Base-by-base conservation (phyloP, 1,140 invertebrate genomes). In the Notospermus geniculatus region DNA sequence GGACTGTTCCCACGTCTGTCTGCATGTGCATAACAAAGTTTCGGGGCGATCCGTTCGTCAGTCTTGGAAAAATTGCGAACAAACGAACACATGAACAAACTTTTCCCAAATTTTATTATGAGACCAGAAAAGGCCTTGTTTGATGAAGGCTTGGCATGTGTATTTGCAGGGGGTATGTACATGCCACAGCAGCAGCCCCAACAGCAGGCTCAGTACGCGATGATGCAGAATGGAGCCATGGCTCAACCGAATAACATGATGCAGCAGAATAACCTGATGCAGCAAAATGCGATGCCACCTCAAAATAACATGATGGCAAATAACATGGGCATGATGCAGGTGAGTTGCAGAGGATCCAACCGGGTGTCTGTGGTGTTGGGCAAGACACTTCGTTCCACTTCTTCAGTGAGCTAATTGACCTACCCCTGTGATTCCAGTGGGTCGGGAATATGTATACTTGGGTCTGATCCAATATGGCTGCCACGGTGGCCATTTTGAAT, bases 101-200 rank as follows among this genome's bases (percentile, higher is more conserved):
- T n/a, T n/a, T n/a, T n/a, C n/a, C n/a, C n/a, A n/a, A n/a, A n/a
- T n/a, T n/a, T n/a, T n/a, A n/a, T n/a, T n/a, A n/a, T n/a, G n/a
- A n/a, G n/a, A n/a, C n/a, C n/a, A n/a, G n/a, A n/a, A n/a, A n/a
- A n/a, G n/a, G n/a, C n/a, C n/a, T n/a, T n/a, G n/a, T n/a, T n/a
- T n/a, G n/a, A n/a, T n/a, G n/a, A 52, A 4, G 30, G 22, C 39
- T 11, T 59, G 25, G 29, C 56, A 39, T 39, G 2, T 29, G 9
- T 61, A 4, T 36, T 15, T 62, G 7, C 59, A 70, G 70, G 70
- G 39, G 72, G 70, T 28, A 65, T 74, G 62, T 72, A 74, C 52
- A 69, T 72, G 66, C 67, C 65, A 19, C 69, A 66, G 57, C 46
- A 57, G 15, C 61, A 64, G 66, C 67, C 65, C 17, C 69, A 66